Conservation (phyloP, 2,888 invertebrate species). For the Gandaritis pyraliata region DNA sequence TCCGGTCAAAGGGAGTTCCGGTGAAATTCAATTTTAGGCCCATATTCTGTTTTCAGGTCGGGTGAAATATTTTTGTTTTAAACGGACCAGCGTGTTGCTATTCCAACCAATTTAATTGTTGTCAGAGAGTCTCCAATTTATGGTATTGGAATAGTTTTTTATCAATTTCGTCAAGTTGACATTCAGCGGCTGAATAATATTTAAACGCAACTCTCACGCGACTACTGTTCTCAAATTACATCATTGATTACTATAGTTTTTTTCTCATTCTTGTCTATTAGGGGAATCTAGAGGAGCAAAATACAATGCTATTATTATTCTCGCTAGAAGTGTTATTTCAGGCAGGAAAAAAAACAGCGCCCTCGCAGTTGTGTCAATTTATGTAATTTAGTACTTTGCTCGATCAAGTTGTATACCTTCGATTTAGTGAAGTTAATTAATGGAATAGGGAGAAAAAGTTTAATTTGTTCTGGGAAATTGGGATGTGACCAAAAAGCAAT, state of each 20-base stretch:
- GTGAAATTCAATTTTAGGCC: constrained; percentile 18
- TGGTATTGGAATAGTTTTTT: not conserved
- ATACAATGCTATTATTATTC: too few species aligned
- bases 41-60: constrained; percentile 7
- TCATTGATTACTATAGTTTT: too few species aligned
- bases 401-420: constrained; percentile 23
- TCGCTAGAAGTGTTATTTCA: too few species aligned
- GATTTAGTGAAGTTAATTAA: constrained; percentile 52
- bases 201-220: too few species aligned
- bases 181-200: too few species aligned
- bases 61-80: constrained; percentile 11
- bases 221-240: too few species aligned
- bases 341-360: not conserved
- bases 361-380: not conserved
- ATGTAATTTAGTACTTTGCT: not conserved
- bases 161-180: too few species aligned
- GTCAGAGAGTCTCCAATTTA: not conserved
- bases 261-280: too few species aligned
- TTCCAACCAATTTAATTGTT: not conserved
- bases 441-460: constrained; percentile 50
- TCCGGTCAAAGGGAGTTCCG: constrained; percentile 22
- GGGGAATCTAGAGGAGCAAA: too few species aligned
- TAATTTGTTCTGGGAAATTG: constrained; percentile 52
- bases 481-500: constrained; percentile 49
- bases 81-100: not conserved